These are phyloP conservation scores for Cyanoramphus novaezelandiae DNA, from an alignment of 2,113 vertebrate genomes.

Conservation along the genomic window DNA sequence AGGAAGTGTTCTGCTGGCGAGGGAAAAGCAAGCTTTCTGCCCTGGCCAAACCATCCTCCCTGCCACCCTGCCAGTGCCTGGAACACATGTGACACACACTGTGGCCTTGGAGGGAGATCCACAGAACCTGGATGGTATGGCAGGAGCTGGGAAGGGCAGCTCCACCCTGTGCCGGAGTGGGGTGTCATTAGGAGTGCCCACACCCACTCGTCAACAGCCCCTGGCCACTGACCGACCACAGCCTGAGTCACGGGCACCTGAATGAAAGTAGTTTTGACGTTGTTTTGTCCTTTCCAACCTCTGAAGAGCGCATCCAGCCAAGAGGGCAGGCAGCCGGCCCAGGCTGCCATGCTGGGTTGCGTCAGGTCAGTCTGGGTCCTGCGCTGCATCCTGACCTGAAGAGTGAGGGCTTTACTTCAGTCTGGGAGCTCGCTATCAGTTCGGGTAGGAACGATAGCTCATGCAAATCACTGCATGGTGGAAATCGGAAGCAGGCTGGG, in stretches of 20 bases:
- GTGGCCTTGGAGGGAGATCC: neutral
- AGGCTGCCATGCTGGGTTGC: neutral
- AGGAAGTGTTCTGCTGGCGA: neutral
- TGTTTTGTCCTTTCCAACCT: conserved; percentile 29
- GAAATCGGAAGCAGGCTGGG: neutral
- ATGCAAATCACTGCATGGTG: neutral
- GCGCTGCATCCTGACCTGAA: neutral
- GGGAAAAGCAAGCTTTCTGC: neutral
- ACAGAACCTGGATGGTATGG: neutral
- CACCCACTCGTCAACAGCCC: conserved; percentile 33
- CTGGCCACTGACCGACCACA: neutral
- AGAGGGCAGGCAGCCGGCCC: neutral
- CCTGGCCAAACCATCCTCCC: neutral
- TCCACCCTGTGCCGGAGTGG: conserved; percentile 33
- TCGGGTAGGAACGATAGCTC: neutral
- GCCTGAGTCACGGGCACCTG: conserved; percentile 58
- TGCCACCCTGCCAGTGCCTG: neutral
- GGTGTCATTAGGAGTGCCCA: conserved; percentile 61
- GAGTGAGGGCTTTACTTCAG: neutral
- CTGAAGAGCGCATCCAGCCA: neutral
- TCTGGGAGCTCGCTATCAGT: neutral
- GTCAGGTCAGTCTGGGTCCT: neutral
- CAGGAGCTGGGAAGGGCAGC: neutral
- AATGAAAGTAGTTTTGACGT: conserved; percentile 73
- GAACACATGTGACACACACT: conserved; percentile 44